phyloP scores from a whole-genome alignment of 2,113 vertebrate genomes.

The Myocastor coypus region DNA sequence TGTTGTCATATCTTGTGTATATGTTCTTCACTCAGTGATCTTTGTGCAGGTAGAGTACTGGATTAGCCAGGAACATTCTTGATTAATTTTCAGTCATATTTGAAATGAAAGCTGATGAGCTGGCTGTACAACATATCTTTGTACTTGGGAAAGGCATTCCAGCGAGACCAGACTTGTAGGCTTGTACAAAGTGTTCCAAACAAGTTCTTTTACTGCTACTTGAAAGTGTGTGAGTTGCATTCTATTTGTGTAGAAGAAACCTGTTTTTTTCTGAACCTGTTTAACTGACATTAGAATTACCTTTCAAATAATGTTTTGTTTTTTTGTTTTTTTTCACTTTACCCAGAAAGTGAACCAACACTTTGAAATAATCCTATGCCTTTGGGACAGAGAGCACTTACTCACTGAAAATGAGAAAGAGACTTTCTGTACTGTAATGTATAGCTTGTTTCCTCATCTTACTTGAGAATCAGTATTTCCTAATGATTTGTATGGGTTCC shows the following conservation, averaged over 20 bases:
- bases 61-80: constrained; percentile 70
- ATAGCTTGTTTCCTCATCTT: constrained; percentile 28
- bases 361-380: background rate
- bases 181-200: constrained; percentile 69
- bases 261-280: constrained; percentile 64
- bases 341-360: constrained; percentile 6
- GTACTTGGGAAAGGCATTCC: constrained; percentile 82
- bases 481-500: constrained; percentile 57
- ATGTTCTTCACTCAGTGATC: constrained; percentile 53
- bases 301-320: constrained; percentile 44
- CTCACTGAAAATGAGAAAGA: constrained; percentile 42
- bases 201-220: constrained; percentile 79
- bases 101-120: constrained; percentile 83
- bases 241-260: constrained; percentile 79
- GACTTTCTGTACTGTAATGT: background rate
- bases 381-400: background rate
- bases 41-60: constrained; percentile 45
- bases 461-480: constrained; percentile 60
- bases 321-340: constrained; percentile 44
- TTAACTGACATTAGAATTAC: constrained; percentile 60
- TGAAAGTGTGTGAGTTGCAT: constrained; percentile 72
- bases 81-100: constrained; percentile 78
- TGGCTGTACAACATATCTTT: constrained; percentile 82
- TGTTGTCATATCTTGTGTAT: background rate
- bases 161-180: constrained; percentile 85